Evolutionary conservation across 2,797 vertebrate species (phyloP), one percentile per base, ranked within the genome.

Genomic region (Falco concolor): DNA sequence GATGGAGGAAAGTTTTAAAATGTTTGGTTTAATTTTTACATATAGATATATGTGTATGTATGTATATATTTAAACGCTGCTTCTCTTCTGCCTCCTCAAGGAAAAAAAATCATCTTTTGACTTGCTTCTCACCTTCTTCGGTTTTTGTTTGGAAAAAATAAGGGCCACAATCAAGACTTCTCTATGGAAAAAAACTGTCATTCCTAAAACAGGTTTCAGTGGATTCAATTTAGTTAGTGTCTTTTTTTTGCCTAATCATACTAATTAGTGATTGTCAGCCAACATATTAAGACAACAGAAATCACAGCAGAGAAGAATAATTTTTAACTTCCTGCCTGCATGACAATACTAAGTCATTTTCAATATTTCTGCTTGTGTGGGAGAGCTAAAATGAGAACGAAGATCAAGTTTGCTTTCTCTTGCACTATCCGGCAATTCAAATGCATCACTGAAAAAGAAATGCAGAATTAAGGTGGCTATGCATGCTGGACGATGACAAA

Each of bases 261-360:
- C 21, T 94, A 95, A 96, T 96, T 78, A 82, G 81, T 98, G 98
- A 98, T 98, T 98, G 98, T 98, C 98, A 97, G 96, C 96, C 95
- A 97, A 97, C 96, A 89, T 91, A 96, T 97, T 97, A 98, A 98
- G 96, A 98, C 96, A 95, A 95, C 79, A 96, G 90, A 96, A 96
- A 96, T 87, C 83, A 87, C 19, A 95, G 89, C 95, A 97, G 94
- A 92, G 76, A 97, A 96, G 97, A 93, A 83, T 59, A 79, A 81
- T 60, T 96, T 79, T 96, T 79, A 90, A 75, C 95, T 94, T 96
- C 95, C 93, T 93, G 88, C 80, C 92, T 94, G 87, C 82, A 84
- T 94, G 87, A 95, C 84, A 96, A 79, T 95, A 78, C 36, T 36
- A 90, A 88, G 86, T 74, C 12, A 42, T 85, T 95, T 89, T 93